phyloP scores from a whole-genome alignment of 1,140 invertebrate species.

The Mya arenaria region DNA sequence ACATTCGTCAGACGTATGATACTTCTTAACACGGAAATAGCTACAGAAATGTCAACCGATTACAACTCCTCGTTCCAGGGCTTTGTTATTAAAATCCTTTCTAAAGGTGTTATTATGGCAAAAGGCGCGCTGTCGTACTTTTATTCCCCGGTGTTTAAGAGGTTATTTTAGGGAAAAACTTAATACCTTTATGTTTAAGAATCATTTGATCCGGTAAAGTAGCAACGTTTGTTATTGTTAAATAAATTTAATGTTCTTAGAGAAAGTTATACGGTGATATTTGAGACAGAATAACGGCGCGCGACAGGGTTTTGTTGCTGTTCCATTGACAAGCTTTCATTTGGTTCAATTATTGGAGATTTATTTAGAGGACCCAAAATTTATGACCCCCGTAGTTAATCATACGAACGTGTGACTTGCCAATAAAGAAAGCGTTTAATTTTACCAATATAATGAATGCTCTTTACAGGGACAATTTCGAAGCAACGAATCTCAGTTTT shows the following conservation, averaged over 20 bases:
- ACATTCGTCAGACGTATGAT: neutral
- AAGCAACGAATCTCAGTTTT: too few relatives aligned
- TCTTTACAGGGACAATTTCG: too few relatives aligned
- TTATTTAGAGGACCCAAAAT: slow-evolving; percentile 36
- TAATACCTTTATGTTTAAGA: neutral
- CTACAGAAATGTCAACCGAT: slow-evolving; percentile 40
- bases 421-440: too few relatives aligned
- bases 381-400: slow-evolving; percentile 39
- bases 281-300: slow-evolving; percentile 17
- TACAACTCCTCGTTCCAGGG: slow-evolving; percentile 4
- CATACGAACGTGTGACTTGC: slow-evolving; percentile 17
- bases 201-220: neutral
- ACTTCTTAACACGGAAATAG: slow-evolving; percentile 28
- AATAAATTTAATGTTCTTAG: slow-evolving; percentile 45
- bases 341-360: slow-evolving; percentile 39
- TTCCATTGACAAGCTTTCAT: slow-evolving; percentile 34
- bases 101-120: neutral
- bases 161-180: neutral
- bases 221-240: slow-evolving; percentile 26
- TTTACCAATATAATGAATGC: too few relatives aligned
- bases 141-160: neutral
- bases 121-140: neutral
- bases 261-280: slow-evolving; percentile 41
- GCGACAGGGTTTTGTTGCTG: slow-evolving; percentile 43
- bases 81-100: slow-evolving; percentile 43